phyloP scores from a whole-genome alignment of 2,113 vertebrate genomes.

The Melanerpes aurifrons region DNA sequence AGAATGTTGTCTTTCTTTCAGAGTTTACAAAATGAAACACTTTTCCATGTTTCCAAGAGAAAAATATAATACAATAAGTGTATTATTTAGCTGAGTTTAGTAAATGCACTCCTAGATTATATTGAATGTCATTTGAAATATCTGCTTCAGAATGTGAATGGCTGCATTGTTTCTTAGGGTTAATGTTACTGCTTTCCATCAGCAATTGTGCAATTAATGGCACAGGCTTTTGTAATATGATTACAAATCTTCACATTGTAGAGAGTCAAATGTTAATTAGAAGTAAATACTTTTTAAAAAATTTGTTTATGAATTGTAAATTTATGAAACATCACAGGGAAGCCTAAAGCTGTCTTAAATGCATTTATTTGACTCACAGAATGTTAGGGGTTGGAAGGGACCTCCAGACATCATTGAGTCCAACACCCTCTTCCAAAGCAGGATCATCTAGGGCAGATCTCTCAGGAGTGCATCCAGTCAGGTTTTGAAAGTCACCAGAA shows the following conservation, averaged over 20 bases:
- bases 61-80: background rate
- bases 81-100: slow-evolving; percentile 18
- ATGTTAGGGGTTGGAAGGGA: too few relatives aligned
- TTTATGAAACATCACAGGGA: background rate
- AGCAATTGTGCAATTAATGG: background rate
- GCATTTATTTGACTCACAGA: background rate
- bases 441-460: too few relatives aligned
- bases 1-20: slow-evolving; percentile 19
- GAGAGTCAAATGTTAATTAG: background rate
- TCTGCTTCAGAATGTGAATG: background rate
- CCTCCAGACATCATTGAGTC: too few relatives aligned
- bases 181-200: background rate
- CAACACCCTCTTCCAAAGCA: too few relatives aligned
- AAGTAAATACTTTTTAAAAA: background rate
- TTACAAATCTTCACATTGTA: background rate
- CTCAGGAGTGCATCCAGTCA: too few relatives aligned
- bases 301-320: background rate
- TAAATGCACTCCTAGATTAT: slow-evolving; percentile 7
- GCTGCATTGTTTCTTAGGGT: background rate
- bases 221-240: background rate
- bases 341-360: background rate
- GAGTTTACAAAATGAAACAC: slow-evolving; percentile 16
- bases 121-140: slow-evolving; percentile 54
- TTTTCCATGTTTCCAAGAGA: background rate
- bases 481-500: too few relatives aligned